Conservation (phyloP, 2,797 vertebrate genomes). For the Urocyon cinereoargenteus region DNA sequence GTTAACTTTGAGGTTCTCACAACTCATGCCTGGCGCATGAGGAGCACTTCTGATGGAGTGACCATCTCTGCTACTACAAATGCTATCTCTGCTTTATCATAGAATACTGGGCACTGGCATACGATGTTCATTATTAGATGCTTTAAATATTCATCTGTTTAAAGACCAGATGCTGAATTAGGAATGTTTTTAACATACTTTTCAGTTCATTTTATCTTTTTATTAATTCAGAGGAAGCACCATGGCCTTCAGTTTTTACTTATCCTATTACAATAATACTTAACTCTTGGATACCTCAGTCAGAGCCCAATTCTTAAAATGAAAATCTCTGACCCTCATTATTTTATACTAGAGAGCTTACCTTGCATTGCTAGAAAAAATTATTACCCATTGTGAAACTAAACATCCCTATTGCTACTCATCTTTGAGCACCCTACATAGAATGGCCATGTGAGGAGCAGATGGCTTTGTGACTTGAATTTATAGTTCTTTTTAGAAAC, state of each 20-base stretch:
- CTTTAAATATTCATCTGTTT: neutral
- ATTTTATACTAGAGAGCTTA: neutral
- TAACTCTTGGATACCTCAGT: neutral
- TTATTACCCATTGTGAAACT: neutral
- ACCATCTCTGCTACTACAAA: neutral
- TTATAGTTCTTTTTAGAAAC: conserved; percentile 2
- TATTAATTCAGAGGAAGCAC: neutral
- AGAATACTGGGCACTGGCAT: neutral
- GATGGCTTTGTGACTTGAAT: conserved; percentile 7
- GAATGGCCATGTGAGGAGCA: neutral
- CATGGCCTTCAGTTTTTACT: neutral
- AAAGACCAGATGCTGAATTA: neutral
- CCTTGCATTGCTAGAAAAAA: neutral
- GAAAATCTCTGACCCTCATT: neutral
- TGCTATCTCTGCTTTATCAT: neutral
- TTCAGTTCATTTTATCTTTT: conserved; percentile 17
- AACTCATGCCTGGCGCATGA: neutral
- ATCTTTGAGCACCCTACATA: neutral
- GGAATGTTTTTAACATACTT: neutral
- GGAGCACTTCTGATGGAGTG: neutral
- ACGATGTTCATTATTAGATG: neutral
- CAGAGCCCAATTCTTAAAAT: conserved; percentile 55
- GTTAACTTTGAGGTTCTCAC: neutral
- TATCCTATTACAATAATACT: neutral
- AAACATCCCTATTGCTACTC: neutral